phyloP scores from a whole-genome alignment of 2,797 vertebrate species.

The Podarcis lilfordi region DNA sequence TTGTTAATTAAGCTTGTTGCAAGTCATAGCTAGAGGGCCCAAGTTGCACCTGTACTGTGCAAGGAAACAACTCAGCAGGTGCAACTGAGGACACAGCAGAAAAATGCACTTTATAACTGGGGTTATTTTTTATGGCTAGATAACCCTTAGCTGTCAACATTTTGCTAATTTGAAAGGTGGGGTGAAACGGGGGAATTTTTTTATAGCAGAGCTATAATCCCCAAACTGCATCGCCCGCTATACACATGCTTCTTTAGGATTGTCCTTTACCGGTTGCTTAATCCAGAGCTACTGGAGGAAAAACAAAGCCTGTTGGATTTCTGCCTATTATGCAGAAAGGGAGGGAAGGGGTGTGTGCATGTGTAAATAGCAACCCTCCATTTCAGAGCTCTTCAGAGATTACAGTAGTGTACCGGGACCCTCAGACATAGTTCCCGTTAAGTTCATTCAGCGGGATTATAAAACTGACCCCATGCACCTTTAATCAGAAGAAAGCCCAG shows the following conservation, averaged over 20 bases:
- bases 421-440: neutral
- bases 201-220: neutral
- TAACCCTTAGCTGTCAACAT: neutral
- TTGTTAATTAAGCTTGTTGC: neutral
- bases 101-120: neutral
- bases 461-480: neutral
- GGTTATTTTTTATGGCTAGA: neutral
- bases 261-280: neutral
- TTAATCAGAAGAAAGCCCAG: neutral
- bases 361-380: neutral
- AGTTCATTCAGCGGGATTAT: neutral
- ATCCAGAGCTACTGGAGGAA: neutral
- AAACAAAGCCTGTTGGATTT: neutral
- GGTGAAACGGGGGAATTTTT: no score
- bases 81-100: neutral
- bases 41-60: neutral
- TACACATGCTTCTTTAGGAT: no score
- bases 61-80: neutral
- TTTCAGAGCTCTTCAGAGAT: neutral
- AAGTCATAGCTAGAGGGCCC: conserved; percentile 23
- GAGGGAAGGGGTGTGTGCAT: no score
- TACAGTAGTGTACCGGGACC: no score
- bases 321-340: neutral
- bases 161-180: neutral
- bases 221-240: neutral